Evolutionary conservation across 2,888 invertebrate genomes (phyloP).

Genomic region (Melinaea marsaeus): DNA sequence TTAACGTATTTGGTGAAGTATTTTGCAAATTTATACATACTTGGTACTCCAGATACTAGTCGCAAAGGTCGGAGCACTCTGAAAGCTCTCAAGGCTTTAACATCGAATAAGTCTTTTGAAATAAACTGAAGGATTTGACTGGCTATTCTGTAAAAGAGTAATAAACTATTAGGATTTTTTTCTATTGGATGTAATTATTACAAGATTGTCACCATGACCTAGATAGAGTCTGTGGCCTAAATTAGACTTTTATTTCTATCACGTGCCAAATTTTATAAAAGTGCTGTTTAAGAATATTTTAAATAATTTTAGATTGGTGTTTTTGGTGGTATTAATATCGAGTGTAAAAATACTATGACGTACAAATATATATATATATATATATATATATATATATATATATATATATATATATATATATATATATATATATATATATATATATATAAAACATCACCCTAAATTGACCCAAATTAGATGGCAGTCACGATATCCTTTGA

Average conservation of each 20-base stretch:
- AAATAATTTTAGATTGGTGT: background rate
- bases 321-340: background rate
- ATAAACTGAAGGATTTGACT: constrained; percentile 89
- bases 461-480: too few relatives aligned
- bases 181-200: too few relatives aligned
- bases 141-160: constrained; percentile 82
- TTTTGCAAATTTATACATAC: constrained; percentile 79
- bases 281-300: constrained; percentile 7
- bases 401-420: too few relatives aligned
- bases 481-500: too few relatives aligned
- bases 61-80: constrained; percentile 97
- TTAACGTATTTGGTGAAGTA: too few relatives aligned
- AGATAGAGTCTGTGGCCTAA: background rate
- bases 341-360: background rate
- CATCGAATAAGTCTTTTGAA: constrained; percentile 95
- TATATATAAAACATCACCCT: too few relatives aligned
- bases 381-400: too few relatives aligned
- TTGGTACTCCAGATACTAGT: constrained; percentile 99
- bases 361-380: too few relatives aligned
- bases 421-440: too few relatives aligned
- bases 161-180: too few relatives aligned
- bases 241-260: background rate
- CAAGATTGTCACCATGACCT: background rate
- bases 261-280: constrained; percentile 8
- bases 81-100: constrained; percentile 99